phyloP scores from a whole-genome alignment of 2,888 invertebrate species.

The Pediacus dermestoides region DNA sequence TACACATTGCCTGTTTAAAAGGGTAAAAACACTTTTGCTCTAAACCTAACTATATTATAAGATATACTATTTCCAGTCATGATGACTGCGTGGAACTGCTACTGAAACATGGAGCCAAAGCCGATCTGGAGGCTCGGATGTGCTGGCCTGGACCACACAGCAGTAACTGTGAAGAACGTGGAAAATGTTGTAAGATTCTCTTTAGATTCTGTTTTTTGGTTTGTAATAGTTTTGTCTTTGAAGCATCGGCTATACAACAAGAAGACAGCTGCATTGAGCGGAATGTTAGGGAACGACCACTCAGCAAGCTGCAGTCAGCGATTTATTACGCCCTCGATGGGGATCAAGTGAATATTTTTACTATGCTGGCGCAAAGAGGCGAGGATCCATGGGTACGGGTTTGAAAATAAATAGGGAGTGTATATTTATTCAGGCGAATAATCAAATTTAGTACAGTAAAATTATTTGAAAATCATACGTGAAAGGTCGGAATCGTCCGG shows the following conservation, averaged over 20 bases:
- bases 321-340: conserved; percentile 71
- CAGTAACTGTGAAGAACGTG: conserved; percentile 66
- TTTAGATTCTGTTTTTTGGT: conserved; percentile 2
- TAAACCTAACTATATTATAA: not conserved
- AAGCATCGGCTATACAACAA: conserved; percentile 47
- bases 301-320: conserved; percentile 63
- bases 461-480: too few species aligned
- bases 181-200: conserved; percentile 60
- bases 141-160: conserved; percentile 72
- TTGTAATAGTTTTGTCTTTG: conserved; percentile 9
- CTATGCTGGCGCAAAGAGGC: conserved; percentile 62
- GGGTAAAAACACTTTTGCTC: conserved; percentile 48
- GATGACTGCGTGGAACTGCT: conserved; percentile 67
- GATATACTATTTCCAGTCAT: conserved; percentile 47
- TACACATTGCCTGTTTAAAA: conserved; percentile 70
- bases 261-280: conserved; percentile 53
- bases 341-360: conserved; percentile 66
- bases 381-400: conserved; percentile 65
- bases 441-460: too few species aligned
- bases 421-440: too few species aligned
- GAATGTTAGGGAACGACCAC: conserved; percentile 42
- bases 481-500: too few species aligned
- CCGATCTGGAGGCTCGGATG: conserved; percentile 69
- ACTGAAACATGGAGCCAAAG: conserved; percentile 65
- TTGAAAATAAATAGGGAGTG: not conserved